Evolutionary conservation across 2,797 vertebrate species (phyloP), one percentile per base, ranked within the genome.

Genomic region (Sciurus vulgaris): DNA sequence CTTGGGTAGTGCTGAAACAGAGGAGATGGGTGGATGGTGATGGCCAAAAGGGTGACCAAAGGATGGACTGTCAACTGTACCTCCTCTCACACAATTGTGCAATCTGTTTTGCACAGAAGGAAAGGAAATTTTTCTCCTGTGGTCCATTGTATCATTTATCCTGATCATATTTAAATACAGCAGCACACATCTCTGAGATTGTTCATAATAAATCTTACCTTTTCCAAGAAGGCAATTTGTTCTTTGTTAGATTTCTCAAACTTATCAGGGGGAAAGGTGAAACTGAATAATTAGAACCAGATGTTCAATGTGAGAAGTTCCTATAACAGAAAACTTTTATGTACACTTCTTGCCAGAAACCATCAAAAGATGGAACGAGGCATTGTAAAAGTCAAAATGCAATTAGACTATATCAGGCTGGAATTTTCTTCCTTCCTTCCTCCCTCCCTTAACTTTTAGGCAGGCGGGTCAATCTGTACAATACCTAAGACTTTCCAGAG

Each of bases 1-100:
- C 99, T 97, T 99, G 99, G 63, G 99, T 98, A 6, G 99, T 98
- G 95, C 99, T 99, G 95, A 69, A 97, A 97, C 65, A 96, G 38
- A 77, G 28, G 76, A 35, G 26, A 72, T 0, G 3, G 56, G 49
- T 26, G 7, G 12, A 41, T 44, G 35, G 65, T 28, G 49, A 96
- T 9, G 5, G 41, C 24, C 13, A 1, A 38, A n/a, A 30, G 12
- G 49, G 3, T 61, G 41, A 38, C 47, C 86, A 28, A 56, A 77
- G 63, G 49, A 51, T 0, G 13, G 0, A 10, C 5, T 7, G 0
- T 2, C 56, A 4, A 7, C 33, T 1, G 8, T 2, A 76, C 15
- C 35, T 38, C 30, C 44, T 15, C 38, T 49, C 59, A 18, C 7
- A 35, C 12, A 49, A 22, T 35, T 49, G 35, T 38, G 87, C 28